phyloP scores from a whole-genome alignment of 37 sponge, comb jelly and placozoan species.

The Hormiphora californensis region DNA sequence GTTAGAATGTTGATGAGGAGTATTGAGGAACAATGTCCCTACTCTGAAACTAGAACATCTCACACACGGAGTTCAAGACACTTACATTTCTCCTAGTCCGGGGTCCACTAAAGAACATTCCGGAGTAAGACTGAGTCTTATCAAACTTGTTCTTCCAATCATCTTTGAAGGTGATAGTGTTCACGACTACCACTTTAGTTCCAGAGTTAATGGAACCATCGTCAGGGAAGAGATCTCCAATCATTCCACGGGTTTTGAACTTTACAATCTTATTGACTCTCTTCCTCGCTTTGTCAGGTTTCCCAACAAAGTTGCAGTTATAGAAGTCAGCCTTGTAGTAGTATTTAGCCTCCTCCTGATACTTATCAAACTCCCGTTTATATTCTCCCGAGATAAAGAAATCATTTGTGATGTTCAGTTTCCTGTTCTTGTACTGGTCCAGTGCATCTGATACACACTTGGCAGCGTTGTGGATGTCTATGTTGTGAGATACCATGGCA shows the following conservation, averaged over 20 bases:
- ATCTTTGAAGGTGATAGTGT: conserved; percentile 1
- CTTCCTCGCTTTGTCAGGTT: background rate
- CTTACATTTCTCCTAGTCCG: background rate
- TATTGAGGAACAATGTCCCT: no score
- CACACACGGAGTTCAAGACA: no score
- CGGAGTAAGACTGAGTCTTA: background rate
- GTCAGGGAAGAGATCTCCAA: background rate
- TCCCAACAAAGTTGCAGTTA: conserved; percentile 19
- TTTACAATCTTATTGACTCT: background rate
- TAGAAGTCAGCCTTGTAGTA: background rate
- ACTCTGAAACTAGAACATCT: no score
- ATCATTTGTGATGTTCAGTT: conserved; percentile 42
- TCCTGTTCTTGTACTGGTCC: background rate
- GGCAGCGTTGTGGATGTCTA: conserved; percentile 26
- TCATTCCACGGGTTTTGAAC: background rate
- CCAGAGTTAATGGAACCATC: background rate
- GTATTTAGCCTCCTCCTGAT: background rate
- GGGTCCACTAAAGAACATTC: background rate
- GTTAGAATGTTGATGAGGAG: no score
- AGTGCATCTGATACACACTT: background rate
- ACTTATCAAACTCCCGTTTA: background rate
- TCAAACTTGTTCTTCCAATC: conserved; percentile 29
- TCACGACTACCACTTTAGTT: background rate
- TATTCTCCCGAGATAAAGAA: background rate
- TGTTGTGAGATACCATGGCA: background rate